A percentile compares a stretch with the other conserved stretches of the same genome.
These are phyloP conservation scores for Uropetala carovei DNA, from an alignment of 2,888 invertebrate species.

Conservation along the genomic window DNA sequence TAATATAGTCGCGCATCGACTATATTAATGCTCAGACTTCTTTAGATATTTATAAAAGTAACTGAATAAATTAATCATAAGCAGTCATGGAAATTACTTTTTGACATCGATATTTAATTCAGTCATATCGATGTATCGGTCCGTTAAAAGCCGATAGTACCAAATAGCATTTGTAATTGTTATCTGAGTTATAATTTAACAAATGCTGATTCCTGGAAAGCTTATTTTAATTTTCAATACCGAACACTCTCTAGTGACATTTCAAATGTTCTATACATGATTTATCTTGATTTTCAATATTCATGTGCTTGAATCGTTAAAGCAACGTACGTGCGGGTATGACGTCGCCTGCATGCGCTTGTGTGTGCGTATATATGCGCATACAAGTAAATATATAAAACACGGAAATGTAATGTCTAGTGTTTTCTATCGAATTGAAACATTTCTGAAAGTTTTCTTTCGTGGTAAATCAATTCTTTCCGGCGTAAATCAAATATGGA, in stretches of 20 bases:
- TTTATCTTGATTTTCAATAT: not conserved
- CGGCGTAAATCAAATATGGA: conserved; percentile 58
- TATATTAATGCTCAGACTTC: no score
- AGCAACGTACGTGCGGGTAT: not conserved
- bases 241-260: not conserved
- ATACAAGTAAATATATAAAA: not conserved
- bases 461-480: not conserved
- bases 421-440: not conserved
- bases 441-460: not conserved
- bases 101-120: no score
- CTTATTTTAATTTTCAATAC: not conserved
- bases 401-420: not conserved
- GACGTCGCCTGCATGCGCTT: not conserved
- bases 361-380: not conserved
- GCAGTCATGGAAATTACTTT: no score
- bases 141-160: no score
- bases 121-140: no score
- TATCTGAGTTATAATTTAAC: not conserved
- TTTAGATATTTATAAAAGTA: no score
- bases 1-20: no score
- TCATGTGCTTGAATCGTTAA: not conserved
- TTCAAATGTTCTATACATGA: not conserved
- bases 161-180: conserved; percentile 14
- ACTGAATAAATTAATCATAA: no score
- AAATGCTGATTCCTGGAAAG: conserved; percentile 2